phyloP scores from a whole-genome alignment of 2,888 invertebrate species.

The Margaritifera margaritifera region DNA sequence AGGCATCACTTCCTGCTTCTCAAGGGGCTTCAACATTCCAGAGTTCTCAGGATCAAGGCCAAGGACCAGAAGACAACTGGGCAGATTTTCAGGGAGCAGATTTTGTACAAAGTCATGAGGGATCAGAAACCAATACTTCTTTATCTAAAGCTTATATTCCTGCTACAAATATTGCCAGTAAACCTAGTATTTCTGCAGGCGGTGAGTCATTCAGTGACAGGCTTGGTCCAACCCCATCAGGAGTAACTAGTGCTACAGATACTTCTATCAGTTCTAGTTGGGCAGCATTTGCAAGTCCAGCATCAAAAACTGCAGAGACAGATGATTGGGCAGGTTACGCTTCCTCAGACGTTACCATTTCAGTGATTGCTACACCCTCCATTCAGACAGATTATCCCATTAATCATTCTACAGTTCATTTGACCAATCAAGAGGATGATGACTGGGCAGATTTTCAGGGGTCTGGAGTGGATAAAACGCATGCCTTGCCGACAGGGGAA shows the following conservation, averaged over 20 bases:
- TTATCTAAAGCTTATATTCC: too few species aligned
- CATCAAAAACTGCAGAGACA: conserved; percentile 2
- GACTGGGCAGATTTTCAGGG: conserved; percentile 50
- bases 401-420: not conserved
- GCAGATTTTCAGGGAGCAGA: conserved; percentile 38
- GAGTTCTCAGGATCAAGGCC: not conserved
- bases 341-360: not conserved
- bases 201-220: too few species aligned
- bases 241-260: too few species aligned
- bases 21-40: too few species aligned
- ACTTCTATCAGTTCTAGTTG: conserved; percentile 14
- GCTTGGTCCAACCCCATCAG: too few species aligned
- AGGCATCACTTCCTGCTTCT: not conserved
- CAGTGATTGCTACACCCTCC: too few species aligned
- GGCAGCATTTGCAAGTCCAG: conserved; percentile 16
- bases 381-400: too few species aligned
- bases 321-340: not conserved
- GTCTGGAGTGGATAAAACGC: not conserved
- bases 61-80: conserved; percentile 38
- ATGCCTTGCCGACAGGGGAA: not conserved
- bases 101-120: not conserved
- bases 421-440: conserved; percentile 15
- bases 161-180: too few species aligned
- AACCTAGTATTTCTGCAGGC: too few species aligned
- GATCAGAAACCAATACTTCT: too few species aligned